Evolutionary conservation across 2,113 vertebrate species (phyloP).

Genomic region (Origma solitaria): DNA sequence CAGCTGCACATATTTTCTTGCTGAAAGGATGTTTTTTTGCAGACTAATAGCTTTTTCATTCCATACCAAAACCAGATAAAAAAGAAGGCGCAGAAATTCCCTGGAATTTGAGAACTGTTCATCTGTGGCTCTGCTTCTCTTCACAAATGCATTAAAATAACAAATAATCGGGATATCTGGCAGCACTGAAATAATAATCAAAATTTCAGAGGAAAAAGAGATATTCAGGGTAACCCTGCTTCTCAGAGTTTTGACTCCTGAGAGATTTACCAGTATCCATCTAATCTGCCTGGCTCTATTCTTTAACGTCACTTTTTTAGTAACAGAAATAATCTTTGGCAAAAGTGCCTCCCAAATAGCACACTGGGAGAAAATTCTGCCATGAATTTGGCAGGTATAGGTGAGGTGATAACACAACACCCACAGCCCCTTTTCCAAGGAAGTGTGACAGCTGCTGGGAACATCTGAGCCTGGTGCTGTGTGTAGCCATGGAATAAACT

Average conservation of each 20-base stretch:
- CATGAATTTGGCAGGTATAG: fast-evolving
- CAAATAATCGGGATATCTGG: not conserved
- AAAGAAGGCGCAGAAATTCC: not conserved
- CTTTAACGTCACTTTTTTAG: not conserved
- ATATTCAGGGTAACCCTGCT: not conserved
- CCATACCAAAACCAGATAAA: not conserved
- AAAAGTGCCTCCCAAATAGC: not conserved
- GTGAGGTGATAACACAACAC: not conserved
- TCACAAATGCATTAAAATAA: not conserved
- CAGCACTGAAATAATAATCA: not conserved
- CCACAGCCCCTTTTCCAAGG: not conserved
- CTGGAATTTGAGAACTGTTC: not conserved
- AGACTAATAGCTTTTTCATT: not conserved
- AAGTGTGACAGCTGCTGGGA: not conserved
- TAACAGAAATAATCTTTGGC: not conserved
- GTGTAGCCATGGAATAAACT: not conserved
- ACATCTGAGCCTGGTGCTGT: not conserved
- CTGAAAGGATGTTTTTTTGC: not conserved
- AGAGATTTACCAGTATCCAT: not conserved
- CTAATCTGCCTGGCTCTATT: not conserved
- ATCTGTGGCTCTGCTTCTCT: not conserved
- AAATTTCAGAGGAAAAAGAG: not conserved
- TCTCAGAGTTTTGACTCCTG: not conserved
- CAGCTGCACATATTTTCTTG: not conserved
- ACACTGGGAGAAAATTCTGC: not conserved